These are phyloP conservation scores for Elachura formosa DNA, from an alignment of 2,113 vertebrate genomes.

Conservation along the genomic window DNA sequence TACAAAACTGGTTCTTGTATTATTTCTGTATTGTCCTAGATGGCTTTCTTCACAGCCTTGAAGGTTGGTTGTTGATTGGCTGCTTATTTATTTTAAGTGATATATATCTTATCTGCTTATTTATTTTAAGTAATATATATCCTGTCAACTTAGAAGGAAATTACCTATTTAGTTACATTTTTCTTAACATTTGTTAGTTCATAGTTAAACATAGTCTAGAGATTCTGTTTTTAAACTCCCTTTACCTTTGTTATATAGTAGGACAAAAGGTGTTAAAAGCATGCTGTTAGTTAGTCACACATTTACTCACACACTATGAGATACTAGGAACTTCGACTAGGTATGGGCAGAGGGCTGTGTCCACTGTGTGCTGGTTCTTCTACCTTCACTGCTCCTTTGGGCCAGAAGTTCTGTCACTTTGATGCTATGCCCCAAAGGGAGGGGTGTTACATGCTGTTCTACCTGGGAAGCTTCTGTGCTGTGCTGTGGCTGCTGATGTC, in stretches of 20 bases:
- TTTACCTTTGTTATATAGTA: neutral
- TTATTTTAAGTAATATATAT: neutral
- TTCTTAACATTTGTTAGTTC: neutral
- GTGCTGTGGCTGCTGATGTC: neutral
- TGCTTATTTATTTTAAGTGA: neutral
- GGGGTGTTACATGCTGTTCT: accelerated
- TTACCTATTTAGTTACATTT: neutral
- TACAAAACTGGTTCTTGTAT: neutral
- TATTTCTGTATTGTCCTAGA: accelerated
- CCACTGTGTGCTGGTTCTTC: neutral
- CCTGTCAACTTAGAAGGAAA: neutral
- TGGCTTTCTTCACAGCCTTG: neutral
- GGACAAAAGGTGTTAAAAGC: neutral
- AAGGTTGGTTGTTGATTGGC: neutral
- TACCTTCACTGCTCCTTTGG: neutral
- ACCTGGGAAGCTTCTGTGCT: neutral
- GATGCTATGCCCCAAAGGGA: neutral
- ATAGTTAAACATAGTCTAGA: neutral
- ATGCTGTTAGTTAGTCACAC: neutral
- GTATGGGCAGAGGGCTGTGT: neutral
- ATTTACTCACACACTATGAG: neutral
- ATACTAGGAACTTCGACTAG: neutral
- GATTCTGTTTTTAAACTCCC: neutral
- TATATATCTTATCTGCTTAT: neutral
- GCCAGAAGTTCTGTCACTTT: neutral